phyloP scores from a whole-genome alignment of 1,140 invertebrate species.

The Drosophila repletoides region DNA sequence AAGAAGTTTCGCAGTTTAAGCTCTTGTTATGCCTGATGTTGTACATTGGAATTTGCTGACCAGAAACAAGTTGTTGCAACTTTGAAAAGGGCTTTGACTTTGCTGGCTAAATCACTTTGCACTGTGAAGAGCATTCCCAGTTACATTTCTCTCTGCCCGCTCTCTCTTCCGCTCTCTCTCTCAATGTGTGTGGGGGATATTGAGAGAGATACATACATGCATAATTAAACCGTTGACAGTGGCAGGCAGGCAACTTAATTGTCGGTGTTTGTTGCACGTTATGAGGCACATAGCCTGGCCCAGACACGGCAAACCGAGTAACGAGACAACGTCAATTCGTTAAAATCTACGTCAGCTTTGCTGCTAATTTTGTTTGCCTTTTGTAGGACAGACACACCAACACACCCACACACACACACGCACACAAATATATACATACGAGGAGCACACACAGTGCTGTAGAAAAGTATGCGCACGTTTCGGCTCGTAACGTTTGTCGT shows the following conservation, averaged over 20 bases:
- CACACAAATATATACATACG: slow-evolving; percentile 12
- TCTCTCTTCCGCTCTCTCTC: too few species aligned
- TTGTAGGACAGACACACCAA: slow-evolving; percentile 25
- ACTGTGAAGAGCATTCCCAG: not conserved
- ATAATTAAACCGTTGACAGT: slow-evolving; percentile 33
- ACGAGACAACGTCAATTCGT: slow-evolving; percentile 64
- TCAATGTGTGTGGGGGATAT: too few species aligned
- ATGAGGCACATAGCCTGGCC: not conserved
- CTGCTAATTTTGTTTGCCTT: slow-evolving; percentile 71
- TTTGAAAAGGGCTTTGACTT: slow-evolving; percentile 38
- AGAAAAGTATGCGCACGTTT: slow-evolving; percentile 59
- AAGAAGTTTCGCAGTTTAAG: too few species aligned
- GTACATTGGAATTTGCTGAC: slow-evolving; percentile 27
- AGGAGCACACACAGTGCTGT: slow-evolving; percentile 33
- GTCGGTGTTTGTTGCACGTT: not conserved
- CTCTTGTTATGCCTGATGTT: slow-evolving; percentile 46
- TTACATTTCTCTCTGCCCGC: not conserved
- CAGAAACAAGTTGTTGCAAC: slow-evolving; percentile 27
- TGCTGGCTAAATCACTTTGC: slow-evolving; percentile 11
- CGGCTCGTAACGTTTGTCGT: slow-evolving; percentile 28
- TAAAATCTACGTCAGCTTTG: slow-evolving; percentile 72
- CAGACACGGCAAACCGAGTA: not conserved
- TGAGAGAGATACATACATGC: slow-evolving; percentile 18
- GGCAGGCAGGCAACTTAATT: slow-evolving; percentile 24
- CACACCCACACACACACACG: slow-evolving; percentile 14